Base-by-base conservation (phyloP, 1,140 invertebrate species). In the Homarus americanus region DNA sequence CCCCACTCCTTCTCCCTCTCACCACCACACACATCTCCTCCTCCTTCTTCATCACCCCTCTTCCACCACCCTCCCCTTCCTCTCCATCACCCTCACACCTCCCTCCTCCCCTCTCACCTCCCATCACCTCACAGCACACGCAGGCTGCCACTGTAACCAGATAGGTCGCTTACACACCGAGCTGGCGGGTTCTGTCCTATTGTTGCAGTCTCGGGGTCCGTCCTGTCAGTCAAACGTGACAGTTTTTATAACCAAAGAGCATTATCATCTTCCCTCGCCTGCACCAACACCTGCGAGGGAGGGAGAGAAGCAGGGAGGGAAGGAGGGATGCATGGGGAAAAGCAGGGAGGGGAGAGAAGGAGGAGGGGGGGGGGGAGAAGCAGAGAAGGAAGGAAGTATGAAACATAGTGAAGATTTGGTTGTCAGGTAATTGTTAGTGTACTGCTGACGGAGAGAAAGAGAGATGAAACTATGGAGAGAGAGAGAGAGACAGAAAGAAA, bases 241-340 rank as follows among this genome's bases (percentile, higher is more conserved):
- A 82, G 79, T 82, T 82, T 82, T 82, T 82, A 63, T 32, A 58
- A 36, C 49, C 49, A 82, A 82, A 82, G 28, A 82, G 53, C 79
- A 82, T 82, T 82, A 82, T 82, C 79, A 82, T 63, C 79, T 80
- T 80, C 78, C 78, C 17, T 32, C 24, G 28, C 79, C 79, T 24
- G n/a, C 15, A 32, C 79, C 34, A 34, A 53, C 41, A 41, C 79
- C 38, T 41, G 79, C 20, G 49, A 28, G 7, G 32, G 49, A 17
- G 78, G 78, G 40, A 49, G 40, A 24, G 32, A 49, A 32, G 24
- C 15, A 38, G 66, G 66, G 20, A 15, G 15, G 24, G 24, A 38
- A 17, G 75, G 75, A 24, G 9, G 75, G 9, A 41, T 2, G 17
- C 5, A 34, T 40, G n/a, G 41, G 53, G 41, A 1, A n/a, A 32